Evolutionary conservation across 2,888 invertebrate genomes (phyloP), one percentile per base, ranked within the genome.

Genomic region (Dynastes grantii): DNA sequence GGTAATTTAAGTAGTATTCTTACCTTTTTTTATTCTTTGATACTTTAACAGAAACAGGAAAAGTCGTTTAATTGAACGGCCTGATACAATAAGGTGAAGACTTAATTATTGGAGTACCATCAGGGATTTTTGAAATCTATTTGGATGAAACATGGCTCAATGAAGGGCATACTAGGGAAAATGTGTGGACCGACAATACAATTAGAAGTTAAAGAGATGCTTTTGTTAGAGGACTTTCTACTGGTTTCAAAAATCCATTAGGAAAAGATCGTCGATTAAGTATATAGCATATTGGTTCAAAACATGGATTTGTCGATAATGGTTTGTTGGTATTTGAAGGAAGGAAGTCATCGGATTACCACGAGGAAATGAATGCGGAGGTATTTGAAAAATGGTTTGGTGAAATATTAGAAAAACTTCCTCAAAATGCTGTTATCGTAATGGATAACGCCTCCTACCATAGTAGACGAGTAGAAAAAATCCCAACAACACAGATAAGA

Each of bases 401-500:
- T 45, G 16, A 61, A 64, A 58, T 73, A 32, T 64, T 73, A 32
- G 29, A 40, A 40, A 32, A 51, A 40, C 27, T 78, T 51, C 73
- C 71, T 45, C 37, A 78, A 5, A 49, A 64, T 73, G 45, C 73
- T 29, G 64, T 78, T n/a, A 71, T 78, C 64, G 61, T 78, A 16
- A 64, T 78, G 73, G 78, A 78, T 73, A 73, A 73, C 73, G 51
- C 77, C 13, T 13, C 77, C 16, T 49, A 45, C 37, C 29, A 73
- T 61, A 49, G 13, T 61, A 5, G 63, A 9, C 37, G 55, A 76
- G 16, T 64, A 22, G 64, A 61, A 75, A 9, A 61, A 75, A 4
- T 45, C 53, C n/a, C 32, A 49, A 68, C 49, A 68, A 68, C 22
- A 68, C 1, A 0, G 2, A 16, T 16, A 16, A 16, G 58, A 16